Base-by-base conservation (phyloP, 2,888 invertebrate species). In the Leptopilina myrica region DNA sequence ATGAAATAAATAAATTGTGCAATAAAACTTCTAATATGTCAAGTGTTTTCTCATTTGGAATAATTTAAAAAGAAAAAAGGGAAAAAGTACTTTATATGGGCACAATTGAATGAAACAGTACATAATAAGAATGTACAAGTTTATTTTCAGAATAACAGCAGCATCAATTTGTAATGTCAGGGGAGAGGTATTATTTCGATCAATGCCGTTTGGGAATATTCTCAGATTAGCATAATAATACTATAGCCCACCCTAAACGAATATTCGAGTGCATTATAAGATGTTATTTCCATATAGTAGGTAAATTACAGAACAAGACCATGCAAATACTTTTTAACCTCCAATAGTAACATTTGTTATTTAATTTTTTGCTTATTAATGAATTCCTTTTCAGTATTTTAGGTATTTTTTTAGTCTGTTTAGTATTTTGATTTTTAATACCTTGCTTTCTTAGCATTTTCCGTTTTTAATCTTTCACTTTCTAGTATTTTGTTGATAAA, bases 111-210 rank as follows among this genome's bases (percentile, higher is more conserved):
- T 43, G 43, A 64, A 8, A 26, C 43, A 43, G 76, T 11, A 46
- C 5, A 76, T 76, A 40, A 64, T 46, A 26, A 73, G 33, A 14
- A 56, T 56, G 11, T 56, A 56, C 33, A n/a, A 56, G 33, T 73
- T 33, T 73, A 73, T 56, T 73, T 33, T 56, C 56, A 73, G 26
- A 73, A 56, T 73, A 73, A 73, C 73, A 73, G 73, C 53, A 73
- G 56, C 73, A 73, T 56, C 73, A 73, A 73, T 73, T 73, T 73
- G 73, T 73, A 73, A 73, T 73, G 73, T 73, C 73, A 73, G 14
- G 73, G 73, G 73, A 56, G 53, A 33, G 53, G 53, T 26, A 53
- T 73, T 73, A 73, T 73, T 56, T 53, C 73, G 73, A 73, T 73
- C 53, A 33, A 73, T 73, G 56, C 73, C 73, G 56, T 53, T 73